Base-by-base conservation (phyloP, 2,888 invertebrate genomes). In the Crematogaster levior region DNA sequence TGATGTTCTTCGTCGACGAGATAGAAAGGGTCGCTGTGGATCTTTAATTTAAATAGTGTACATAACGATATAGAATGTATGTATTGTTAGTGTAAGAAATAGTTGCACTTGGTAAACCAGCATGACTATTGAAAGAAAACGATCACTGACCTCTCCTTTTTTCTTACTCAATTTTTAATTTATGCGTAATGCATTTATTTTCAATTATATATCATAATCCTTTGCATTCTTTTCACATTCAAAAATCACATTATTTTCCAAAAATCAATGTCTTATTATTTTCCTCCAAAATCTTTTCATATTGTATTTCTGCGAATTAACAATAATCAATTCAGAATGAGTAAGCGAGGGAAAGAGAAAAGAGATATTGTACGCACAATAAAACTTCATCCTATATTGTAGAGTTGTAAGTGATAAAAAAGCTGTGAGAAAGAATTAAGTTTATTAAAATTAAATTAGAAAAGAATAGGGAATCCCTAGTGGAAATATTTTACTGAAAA, bases 1-100 rank as follows among this genome's bases (percentile, higher is more conserved):
- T 99, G 96, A 95, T 97, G 89, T 98, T 97, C 94, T 97, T 99
- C 90, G 96, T 98, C 15, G 96, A 97, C 88, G 98, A 98, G 95
- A 97, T 99, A 91, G 98, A 98, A 92, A 95, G 97, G 88, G 96
- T 99, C 85, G 98, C 98, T 15, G 95, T 95, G 85, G 97, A 97
- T 93, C 94, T 97, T 75, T 86, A 82, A 81, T 21, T 40, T 24
- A 63, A 60, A 21, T 70, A 27, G 7, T 74, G 72, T 70, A 81
- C 46, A 73, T 80, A 83, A 43, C 5, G 34, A 51, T 80, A 73
- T 51, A 53, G 48, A 24, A 40, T 81, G 40, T 63, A 37, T 66
- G 27, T 79, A 80, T 66, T 37, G 68, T 37, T 63, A 68, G n/a
- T 15, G 12, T n/a, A 65, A 65, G 12, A 74, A 51, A 37, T 65